Conservation (phyloP, 2,113 vertebrate genomes). For the Pycnonotus jocosus region DNA sequence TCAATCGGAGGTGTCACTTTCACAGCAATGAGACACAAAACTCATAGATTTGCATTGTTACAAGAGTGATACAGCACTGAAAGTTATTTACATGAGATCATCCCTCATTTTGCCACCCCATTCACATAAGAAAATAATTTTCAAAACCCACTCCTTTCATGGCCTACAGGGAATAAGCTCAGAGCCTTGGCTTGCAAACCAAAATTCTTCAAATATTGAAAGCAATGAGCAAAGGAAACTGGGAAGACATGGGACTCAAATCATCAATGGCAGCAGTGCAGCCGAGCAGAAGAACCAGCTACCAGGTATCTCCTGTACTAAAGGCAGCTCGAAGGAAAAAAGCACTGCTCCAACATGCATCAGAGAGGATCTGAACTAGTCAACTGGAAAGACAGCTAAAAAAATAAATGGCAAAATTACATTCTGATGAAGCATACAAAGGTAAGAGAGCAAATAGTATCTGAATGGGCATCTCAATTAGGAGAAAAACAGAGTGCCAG, state of each 20-base stretch:
- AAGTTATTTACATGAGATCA: background rate
- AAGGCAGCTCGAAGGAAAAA: background rate
- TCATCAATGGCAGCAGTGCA: fast-evolving
- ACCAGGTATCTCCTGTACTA: background rate
- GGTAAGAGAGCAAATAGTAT: background rate
- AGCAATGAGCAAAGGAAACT: background rate
- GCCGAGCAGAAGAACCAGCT: background rate
- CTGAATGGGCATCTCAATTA: background rate
- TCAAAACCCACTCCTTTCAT: background rate
- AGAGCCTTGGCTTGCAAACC: background rate
- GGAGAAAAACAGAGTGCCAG: background rate
- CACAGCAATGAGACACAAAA: background rate
- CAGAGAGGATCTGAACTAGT: background rate
- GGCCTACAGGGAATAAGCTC: background rate
- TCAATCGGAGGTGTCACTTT: background rate
- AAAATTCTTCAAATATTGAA: background rate
- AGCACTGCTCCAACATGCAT: fast-evolving
- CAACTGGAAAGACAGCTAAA: background rate
- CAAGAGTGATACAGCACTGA: background rate
- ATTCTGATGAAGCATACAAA: background rate
- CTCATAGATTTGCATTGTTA: background rate
- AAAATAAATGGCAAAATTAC: background rate
- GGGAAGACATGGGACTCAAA: background rate
- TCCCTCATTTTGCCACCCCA: background rate
- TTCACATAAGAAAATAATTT: background rate